A percentile compares a stretch with the other conserved stretches of the same genome.
phyloP scores from a whole-genome alignment of 2,797 vertebrate genomes.

The Heliangelus exortis region DNA sequence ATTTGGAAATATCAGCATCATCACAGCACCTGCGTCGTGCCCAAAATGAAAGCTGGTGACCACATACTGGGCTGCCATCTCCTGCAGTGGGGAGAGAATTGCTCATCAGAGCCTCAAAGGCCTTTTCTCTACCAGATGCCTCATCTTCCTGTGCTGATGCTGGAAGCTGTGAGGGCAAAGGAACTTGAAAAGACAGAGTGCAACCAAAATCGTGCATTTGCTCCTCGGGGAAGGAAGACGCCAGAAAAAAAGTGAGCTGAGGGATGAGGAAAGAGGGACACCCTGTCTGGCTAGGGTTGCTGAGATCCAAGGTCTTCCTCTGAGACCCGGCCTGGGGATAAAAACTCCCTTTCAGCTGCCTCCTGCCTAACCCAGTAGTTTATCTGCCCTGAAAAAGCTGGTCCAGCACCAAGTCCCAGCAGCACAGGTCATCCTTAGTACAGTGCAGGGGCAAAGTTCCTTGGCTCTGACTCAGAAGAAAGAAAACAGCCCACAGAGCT shows the following conservation, averaged over 20 bases:
- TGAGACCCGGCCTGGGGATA: background rate
- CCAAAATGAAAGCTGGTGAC: background rate
- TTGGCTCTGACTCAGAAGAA: background rate
- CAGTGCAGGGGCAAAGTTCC: background rate
- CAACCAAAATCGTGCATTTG: background rate
- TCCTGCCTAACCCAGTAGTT: background rate
- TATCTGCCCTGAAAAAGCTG: background rate
- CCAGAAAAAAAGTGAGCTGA: background rate
- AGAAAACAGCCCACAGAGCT: background rate
- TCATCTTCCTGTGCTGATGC: background rate
- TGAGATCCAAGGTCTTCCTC: background rate
- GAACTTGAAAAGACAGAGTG: background rate
- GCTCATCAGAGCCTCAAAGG: background rate
- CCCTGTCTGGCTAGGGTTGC: background rate
- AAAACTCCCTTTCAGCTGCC: background rate
- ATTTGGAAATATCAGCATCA: background rate
- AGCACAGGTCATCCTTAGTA: background rate
- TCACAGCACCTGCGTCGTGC: background rate
- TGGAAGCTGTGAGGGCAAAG: background rate
- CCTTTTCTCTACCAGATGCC: background rate
- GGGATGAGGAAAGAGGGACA: background rate
- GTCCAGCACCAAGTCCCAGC: background rate
- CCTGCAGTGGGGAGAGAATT: background rate
- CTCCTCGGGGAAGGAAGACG: background rate
- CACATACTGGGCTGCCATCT: rapidly evolving